Evolutionary conservation across 2,797 vertebrate species (phyloP).

Genomic region (Phaenicophaeus curvirostris): DNA sequence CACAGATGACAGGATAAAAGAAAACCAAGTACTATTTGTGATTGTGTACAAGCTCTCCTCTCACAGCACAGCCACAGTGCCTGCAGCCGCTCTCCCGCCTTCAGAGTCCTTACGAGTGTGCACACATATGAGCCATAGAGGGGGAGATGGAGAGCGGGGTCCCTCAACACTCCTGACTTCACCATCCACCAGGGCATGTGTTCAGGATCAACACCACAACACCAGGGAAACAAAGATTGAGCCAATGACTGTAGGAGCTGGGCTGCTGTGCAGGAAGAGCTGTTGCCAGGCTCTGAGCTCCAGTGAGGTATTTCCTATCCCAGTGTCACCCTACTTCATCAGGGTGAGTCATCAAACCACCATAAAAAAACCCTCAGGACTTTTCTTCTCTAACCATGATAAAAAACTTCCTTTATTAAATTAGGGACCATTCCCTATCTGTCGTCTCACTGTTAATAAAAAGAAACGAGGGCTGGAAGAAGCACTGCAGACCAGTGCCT

Average conservation of each 20-base stretch:
- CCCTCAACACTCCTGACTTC: neutral
- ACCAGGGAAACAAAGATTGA: neutral
- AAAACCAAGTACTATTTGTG: neutral
- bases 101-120: fast-evolving
- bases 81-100: neutral
- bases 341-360: conserved; percentile 58
- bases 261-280: neutral
- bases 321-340: conserved; percentile 49
- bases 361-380: conserved; percentile 20
- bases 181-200: fast-evolving
- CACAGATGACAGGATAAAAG: neutral
- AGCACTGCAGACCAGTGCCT: neutral
- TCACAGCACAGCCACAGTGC: neutral
- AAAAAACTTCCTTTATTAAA: conserved; percentile 49
- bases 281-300: neutral
- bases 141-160: neutral
- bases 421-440: conserved; percentile 4
- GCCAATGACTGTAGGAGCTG: neutral
- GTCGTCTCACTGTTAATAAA: conserved; percentile 76
- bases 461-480: conserved; percentile 76
- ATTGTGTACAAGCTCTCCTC: neutral
- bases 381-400: conserved; percentile 18
- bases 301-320: conserved; percentile 41
- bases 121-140: fast-evolving
- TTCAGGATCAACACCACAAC: neutral